A percentile compares a stretch with the other conserved stretches of the same genome.
phyloP scores from a whole-genome alignment of 2,113 vertebrate genomes.

The Uropsilus gracilis region DNA sequence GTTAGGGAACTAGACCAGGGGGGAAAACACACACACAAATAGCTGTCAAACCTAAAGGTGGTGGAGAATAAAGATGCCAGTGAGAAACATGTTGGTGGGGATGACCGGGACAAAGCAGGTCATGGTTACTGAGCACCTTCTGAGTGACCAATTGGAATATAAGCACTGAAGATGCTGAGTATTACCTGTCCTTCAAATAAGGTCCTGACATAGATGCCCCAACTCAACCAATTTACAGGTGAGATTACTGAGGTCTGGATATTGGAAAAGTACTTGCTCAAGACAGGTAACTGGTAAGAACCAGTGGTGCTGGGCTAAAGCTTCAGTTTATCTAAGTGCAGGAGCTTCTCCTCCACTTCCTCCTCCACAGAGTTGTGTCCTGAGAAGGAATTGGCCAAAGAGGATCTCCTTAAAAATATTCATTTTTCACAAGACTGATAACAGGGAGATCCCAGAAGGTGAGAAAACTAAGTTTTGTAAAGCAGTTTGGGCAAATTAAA shows the following conservation, averaged over 20 bases:
- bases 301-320: no score
- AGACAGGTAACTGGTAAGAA: not conserved
- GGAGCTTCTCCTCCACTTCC: not conserved
- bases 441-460: not conserved
- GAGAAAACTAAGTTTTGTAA: not conserved
- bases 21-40: no score
- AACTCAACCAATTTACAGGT: no score
- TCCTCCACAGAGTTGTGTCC: not conserved
- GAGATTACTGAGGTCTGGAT: not conserved
- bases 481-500: conserved; percentile 5
- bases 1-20: not conserved
- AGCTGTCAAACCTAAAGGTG: not conserved
- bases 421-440: not conserved
- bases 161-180: not conserved
- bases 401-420: not conserved
- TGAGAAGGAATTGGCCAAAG: not conserved
- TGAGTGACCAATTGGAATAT: accelerated
- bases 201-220: accelerated
- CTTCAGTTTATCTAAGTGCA: not conserved
- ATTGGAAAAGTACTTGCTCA: not conserved
- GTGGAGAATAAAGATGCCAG: not conserved
- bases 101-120: accelerated
- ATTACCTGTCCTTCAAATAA: not conserved
- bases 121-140: no score
- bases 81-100: not conserved